Evolutionary conservation across 2,888 invertebrate genomes (phyloP), one percentile per base, ranked within the genome.

Genomic region (Rhingia campestris): DNA sequence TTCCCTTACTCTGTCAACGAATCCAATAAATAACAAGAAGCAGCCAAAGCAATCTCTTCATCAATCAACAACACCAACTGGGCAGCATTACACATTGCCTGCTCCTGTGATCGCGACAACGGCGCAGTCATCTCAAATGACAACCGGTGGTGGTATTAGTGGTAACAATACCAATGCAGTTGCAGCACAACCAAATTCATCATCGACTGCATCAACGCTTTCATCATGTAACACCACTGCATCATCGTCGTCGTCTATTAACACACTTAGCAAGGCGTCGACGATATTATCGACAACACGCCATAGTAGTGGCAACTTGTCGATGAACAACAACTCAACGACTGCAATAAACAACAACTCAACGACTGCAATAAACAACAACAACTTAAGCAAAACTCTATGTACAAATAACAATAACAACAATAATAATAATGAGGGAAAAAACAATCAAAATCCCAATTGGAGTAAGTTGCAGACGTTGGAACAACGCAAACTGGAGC

Each of bases 401-500:
- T 47, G 54, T 63, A 63, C 56, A 45, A 87, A 86, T 4, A 86
- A 86, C 4, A 88, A 86, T 14, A 87, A 86, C 51, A 87, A 84
- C 22, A 87, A 85, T 9, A 86, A 87, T 49, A 87, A 87, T 63
- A 87, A 86, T 58, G 87, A 88, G 9, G 30, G 49, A 0, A 74
- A 56, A 14, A 75, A 35, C 22, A 81, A 76, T 41, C 41, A 66
- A 9, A 56, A 58, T 41, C 22, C 84, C 7, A 86, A 86, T 56
- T 81, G 76, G 64, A 77, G n/a, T 30, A 87, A 87, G 61, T 45
- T 87, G 2, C 90, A 91, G 63, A 88, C 88, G 3, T 81, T 91
- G 66, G 91, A 91, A 76, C 88, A 89, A 70, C 89, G 91, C 4
- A 91, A 91, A 76, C 86, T 87, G 30, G 88, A 89, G 30, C 84